Evolutionary conservation across 2,888 invertebrate species (phyloP), one percentile per base, ranked within the genome.

Genomic region (Sinopyrophorus schimmeli): DNA sequence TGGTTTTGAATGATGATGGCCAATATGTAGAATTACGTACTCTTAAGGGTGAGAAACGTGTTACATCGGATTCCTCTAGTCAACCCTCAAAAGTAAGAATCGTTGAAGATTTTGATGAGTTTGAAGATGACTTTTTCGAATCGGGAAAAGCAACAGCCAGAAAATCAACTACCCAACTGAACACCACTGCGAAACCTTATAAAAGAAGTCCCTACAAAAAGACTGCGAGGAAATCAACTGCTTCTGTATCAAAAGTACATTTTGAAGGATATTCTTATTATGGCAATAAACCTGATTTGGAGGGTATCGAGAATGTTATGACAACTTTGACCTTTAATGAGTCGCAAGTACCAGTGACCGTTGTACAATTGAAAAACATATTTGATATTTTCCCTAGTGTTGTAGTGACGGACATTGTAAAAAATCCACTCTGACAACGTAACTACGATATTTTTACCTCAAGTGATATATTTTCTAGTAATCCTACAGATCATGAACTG

Each of bases 271-370:
- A 68, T 54, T 79, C 80, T 0, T 78, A 72, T 57, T 83, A 82
- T 41, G 79, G 80, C 0, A 64, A 67, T 1, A 69, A 65, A 42
- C 74, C 78, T 0, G 61, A 61, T 0, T 60, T 71, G 0, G 62
- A 76, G 1, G 69, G 76, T 1, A 65, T 76, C 39, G 69, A 75
- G 28, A 63, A 67, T 0, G 70, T 74, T 4, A 72, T 82, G 1
- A 77, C 80, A 0, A 70, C 74, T 1, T 77, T 82, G 70, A 74
- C 79, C 0, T 72, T 81, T 35, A 76, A 75, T 18, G 78, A 79
- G n/a, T 74, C 73, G 7, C 67, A 71, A 48, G 73, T 80, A 62
- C 71, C 70, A 42, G 72, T 77, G 49, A 76, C 76, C 5, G 73
- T 80, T 31, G 70, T 74, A 6, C 77, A 79, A 42, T 67, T 83